phyloP scores from a whole-genome alignment of 2,113 vertebrate genomes.

The Perca schrenkii region DNA sequence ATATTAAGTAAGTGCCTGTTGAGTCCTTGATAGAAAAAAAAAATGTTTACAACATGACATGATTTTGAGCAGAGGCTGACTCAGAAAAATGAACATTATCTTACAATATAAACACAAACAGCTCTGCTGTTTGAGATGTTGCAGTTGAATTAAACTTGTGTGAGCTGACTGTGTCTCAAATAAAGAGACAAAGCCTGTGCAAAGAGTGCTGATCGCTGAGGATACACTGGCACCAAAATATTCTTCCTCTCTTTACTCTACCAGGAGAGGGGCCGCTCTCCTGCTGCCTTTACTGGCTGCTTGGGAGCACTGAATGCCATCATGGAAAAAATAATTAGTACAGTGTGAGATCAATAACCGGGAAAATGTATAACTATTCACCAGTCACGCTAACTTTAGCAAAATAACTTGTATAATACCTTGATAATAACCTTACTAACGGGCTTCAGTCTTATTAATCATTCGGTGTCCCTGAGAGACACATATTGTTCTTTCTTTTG shows the following conservation, averaged over 20 bases:
- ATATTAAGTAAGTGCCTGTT: constrained; percentile 20
- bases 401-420: constrained; percentile 2
- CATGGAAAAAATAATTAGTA: constrained; percentile 29
- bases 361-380: background rate
- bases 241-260: constrained; percentile 36
- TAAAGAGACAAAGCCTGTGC: constrained; percentile 53
- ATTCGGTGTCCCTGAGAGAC: constrained; percentile 17
- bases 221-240: constrained; percentile 40
- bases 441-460: background rate
- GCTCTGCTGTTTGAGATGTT: constrained; percentile 26
- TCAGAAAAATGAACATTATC: constrained; percentile 28
- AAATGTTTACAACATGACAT: constrained; percentile 6
- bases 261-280: constrained; percentile 21
- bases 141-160: constrained; percentile 36
- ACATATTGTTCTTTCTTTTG: background rate
- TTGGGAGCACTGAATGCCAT: constrained; percentile 18
- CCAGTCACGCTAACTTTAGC: background rate
- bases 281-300: constrained; percentile 28
- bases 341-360: constrained; percentile 27
- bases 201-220: constrained; percentile 48
- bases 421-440: background rate
- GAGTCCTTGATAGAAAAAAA: constrained; percentile 22
- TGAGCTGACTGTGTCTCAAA: constrained; percentile 41
- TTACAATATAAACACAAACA: constrained; percentile 38
- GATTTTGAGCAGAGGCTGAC: constrained; percentile 14